Evolutionary conservation across 2,888 invertebrate species (phyloP).

Genomic region (Mimumesa dahlbomi): DNA sequence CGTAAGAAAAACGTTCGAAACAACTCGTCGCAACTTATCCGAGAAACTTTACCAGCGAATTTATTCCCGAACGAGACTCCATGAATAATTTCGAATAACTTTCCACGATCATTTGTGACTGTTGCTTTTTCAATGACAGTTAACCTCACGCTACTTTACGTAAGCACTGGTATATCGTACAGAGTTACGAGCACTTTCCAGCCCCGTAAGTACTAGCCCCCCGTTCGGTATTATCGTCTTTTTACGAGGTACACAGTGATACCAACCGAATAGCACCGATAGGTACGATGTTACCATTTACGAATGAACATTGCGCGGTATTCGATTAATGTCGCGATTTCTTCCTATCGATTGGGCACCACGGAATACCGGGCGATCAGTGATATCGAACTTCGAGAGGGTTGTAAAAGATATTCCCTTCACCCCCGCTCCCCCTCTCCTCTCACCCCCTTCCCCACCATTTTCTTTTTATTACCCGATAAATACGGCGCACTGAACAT

Average conservation of each 20-base stretch:
- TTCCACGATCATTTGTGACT: slow-evolving; percentile 8
- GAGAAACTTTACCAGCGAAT: no score
- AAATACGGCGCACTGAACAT: no score
- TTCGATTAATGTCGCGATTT: slow-evolving; percentile 18
- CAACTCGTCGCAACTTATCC: no score
- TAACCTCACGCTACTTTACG: slow-evolving; percentile 19
- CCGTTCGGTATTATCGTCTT: slow-evolving; percentile 43
- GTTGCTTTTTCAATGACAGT: slow-evolving; percentile 8
- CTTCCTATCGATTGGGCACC: neutral
- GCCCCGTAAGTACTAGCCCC: slow-evolving; percentile 18
- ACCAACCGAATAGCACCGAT: slow-evolving; percentile 11
- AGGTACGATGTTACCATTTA: slow-evolving; percentile 11
- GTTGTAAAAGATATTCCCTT: slow-evolving; percentile 1
- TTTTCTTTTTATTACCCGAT: no score
- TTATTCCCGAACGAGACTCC: no score
- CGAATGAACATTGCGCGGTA: slow-evolving; percentile 24
- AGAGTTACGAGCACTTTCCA: slow-evolving; percentile 16
- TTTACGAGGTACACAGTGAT: slow-evolving; percentile 38
- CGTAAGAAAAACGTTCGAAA: no score
- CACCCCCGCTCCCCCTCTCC: no score
- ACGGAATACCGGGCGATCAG: no score
- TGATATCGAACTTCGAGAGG: slow-evolving; percentile 7
- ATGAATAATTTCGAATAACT: slow-evolving; percentile 20
- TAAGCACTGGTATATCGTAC: slow-evolving; percentile 2
- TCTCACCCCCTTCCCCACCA: no score